phyloP scores from a whole-genome alignment of 2,888 invertebrate species.

The Euproctis similis region DNA sequence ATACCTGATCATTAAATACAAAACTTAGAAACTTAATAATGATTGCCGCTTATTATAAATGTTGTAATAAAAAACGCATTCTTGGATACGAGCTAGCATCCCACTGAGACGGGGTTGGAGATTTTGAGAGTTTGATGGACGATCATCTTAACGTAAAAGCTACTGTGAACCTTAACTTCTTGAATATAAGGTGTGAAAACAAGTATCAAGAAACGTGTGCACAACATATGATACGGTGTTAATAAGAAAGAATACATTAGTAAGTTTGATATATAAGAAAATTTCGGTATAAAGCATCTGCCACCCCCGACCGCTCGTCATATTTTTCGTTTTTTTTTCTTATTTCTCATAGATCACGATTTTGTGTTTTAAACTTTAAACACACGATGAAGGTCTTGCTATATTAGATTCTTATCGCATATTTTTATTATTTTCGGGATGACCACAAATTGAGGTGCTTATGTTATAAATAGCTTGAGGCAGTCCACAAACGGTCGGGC shows the following conservation, averaged over 20 bases:
- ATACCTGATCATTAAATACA: slow-evolving; percentile 56
- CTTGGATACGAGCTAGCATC: slow-evolving; percentile 44
- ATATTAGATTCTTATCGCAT: too few species aligned
- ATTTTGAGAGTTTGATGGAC: slow-evolving; percentile 39
- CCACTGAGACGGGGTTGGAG: slow-evolving; percentile 55
- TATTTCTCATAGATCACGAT: too few species aligned
- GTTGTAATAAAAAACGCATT: slow-evolving; percentile 58
- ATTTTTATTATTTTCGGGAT: too few species aligned
- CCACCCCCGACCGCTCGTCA: slow-evolving; percentile 48
- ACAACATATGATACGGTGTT: slow-evolving; percentile 24
- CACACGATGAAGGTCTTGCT: too few species aligned
- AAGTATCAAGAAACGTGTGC: too few species aligned
- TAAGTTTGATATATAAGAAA: slow-evolving; percentile 30
- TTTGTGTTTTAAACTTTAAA: too few species aligned
- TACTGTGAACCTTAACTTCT: too few species aligned
- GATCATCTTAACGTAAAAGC: slow-evolving; percentile 12
- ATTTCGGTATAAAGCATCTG: slow-evolving; percentile 38
- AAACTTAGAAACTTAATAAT: slow-evolving; percentile 60
- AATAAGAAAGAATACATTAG: slow-evolving; percentile 34
- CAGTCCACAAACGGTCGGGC: too few species aligned
- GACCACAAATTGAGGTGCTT: too few species aligned
- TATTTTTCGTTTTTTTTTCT: too few species aligned
- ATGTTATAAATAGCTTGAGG: too few species aligned
- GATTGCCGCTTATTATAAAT: slow-evolving; percentile 51
- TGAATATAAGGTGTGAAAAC: too few species aligned